These are phyloP conservation scores for Brachypalpus laphriformis DNA, from an alignment of 2,888 invertebrate species.

Conservation along the genomic window DNA sequence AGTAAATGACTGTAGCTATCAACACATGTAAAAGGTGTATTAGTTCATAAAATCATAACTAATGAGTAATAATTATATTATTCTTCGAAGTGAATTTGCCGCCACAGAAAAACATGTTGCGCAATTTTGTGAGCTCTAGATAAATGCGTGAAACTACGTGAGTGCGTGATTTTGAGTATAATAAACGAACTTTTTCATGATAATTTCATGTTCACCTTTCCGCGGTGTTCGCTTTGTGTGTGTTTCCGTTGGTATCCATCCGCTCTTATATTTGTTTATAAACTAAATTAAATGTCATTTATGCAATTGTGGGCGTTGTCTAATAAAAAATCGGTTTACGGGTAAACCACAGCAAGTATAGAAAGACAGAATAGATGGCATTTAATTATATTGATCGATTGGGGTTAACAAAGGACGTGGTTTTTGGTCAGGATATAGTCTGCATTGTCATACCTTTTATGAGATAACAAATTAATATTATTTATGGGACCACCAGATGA, in stretches of 20 bases:
- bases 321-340: not conserved
- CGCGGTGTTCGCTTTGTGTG: not conserved
- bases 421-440: not conserved
- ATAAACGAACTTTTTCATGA: constrained; percentile 1
- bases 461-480: no score
- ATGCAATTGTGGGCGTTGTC: constrained; percentile 12
- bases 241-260: not conserved
- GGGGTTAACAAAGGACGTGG: not conserved
- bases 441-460: no score
- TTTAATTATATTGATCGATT: not conserved
- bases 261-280: constrained; percentile 5
- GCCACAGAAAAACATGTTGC: constrained; percentile 12
- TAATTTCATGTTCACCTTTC: constrained; percentile 14
- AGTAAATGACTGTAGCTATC: not conserved
- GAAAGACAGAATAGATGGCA: not conserved
- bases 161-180: constrained; percentile 3
- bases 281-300: constrained; percentile 2
- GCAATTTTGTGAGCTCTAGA: not conserved
- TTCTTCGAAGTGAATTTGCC: constrained; percentile 4
- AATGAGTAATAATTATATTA: not conserved
- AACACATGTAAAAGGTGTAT: not conserved
- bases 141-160: not conserved
- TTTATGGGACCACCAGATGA: no score
- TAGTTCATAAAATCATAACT: not conserved
- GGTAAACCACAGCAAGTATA: not conserved